Percentiles rank a stretch among this genome's conserved stretches.
Conservation (phyloP, 1,140 invertebrate genomes). For the Palaemon carinicauda region DNA sequence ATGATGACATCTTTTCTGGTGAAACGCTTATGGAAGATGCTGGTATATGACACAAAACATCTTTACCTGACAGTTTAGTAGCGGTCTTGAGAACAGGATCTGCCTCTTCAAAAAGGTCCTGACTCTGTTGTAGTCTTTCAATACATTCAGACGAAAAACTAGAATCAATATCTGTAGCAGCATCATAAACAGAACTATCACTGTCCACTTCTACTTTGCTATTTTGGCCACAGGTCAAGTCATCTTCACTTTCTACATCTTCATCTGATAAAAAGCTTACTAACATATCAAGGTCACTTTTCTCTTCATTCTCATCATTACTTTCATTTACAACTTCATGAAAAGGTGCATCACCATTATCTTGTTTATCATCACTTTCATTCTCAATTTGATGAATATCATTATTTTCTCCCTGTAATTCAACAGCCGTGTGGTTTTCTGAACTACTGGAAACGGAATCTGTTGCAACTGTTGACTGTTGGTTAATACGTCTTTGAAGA, state of each 20-base stretch:
- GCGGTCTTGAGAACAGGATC: too few relatives aligned
- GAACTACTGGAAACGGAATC: neutral
- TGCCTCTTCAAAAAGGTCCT: neutral
- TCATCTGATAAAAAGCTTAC: neutral
- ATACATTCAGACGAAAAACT: neutral
- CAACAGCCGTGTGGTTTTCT: neutral
- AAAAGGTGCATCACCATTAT: too few relatives aligned
- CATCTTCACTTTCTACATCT: neutral
- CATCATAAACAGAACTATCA: neutral
- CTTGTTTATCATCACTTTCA: too few relatives aligned
- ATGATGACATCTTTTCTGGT: neutral
- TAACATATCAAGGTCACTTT: neutral
- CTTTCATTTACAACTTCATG: too few relatives aligned
- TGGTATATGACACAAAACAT: neutral
- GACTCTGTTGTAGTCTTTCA: neutral
- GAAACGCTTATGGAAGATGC: too few relatives aligned
- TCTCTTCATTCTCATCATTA: too few relatives aligned
- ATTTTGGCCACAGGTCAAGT: neutral
- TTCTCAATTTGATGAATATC: too few relatives aligned
- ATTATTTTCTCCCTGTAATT: neutral
- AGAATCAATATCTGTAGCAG: slow-evolving; percentile 1
- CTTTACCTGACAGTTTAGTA: neutral
- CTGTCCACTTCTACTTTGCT: neutral
- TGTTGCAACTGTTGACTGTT: neutral
- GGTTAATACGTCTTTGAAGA: slow-evolving; percentile 1